These are phyloP conservation scores for Linurgus olivaceus DNA, from an alignment of 2,797 vertebrate species.

Conservation along the genomic window DNA sequence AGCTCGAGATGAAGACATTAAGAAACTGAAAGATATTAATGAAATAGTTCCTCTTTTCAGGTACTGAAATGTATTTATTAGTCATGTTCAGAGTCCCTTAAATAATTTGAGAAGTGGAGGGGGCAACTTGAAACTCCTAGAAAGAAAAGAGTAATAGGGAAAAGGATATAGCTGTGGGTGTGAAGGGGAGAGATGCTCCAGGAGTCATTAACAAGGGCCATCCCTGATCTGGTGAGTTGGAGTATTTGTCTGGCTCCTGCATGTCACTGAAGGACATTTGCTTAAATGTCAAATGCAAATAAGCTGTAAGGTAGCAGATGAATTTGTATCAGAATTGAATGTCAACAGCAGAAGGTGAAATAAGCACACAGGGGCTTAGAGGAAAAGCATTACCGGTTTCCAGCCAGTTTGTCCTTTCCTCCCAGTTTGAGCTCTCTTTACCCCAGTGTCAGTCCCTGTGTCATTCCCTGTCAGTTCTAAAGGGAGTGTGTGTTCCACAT, in stretches of 20 bases:
- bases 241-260: neutral
- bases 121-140: neutral
- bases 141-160: neutral
- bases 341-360: neutral
- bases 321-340: neutral
- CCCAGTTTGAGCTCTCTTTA: neutral
- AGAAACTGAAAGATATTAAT: slow-evolving; percentile 83
- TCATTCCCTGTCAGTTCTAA: neutral
- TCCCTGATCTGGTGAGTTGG: neutral
- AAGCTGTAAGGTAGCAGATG: neutral
- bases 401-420: neutral
- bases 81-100: neutral
- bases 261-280: neutral
- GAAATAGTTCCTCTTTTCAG: slow-evolving; percentile 90
- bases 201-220: neutral
- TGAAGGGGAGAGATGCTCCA: neutral
- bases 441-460: neutral
- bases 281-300: neutral
- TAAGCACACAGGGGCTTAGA: neutral
- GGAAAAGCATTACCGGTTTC: neutral
- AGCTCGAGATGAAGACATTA: slow-evolving; percentile 88
- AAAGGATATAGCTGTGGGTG: neutral
- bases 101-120: neutral
- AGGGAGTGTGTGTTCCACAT: neutral
- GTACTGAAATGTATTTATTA: slow-evolving; percentile 68